These are phyloP conservation scores for Chascanopsetta lugubris DNA, from an alignment of 2,113 vertebrate genomes.

Conservation along the genomic window DNA sequence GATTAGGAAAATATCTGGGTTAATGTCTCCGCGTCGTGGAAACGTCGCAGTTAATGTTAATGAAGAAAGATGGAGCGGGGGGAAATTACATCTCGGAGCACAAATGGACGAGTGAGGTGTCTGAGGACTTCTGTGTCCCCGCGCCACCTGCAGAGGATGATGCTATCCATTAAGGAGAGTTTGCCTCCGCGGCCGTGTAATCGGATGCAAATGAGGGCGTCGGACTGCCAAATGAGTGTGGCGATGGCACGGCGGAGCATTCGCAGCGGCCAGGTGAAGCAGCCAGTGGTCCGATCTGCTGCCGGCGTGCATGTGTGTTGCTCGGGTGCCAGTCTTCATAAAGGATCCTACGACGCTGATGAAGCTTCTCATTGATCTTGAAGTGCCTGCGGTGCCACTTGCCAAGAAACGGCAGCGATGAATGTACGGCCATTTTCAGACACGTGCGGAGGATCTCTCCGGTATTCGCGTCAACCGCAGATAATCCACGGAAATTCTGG, in stretches of 20 bases:
- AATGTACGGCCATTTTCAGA: too few species aligned
- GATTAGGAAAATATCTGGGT: conserved; percentile 70
- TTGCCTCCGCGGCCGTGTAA: conserved; percentile 62
- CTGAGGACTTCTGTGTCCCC: conserved; percentile 45
- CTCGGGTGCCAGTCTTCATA: conserved; percentile 28
- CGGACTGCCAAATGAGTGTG: conserved; percentile 61
- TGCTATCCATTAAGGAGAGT: conserved; percentile 63
- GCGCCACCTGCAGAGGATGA: conserved; percentile 66
- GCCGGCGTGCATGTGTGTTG: conserved; percentile 4
- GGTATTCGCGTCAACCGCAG: too few species aligned
- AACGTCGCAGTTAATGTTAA: conserved; percentile 64
- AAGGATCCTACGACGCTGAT: conserved; percentile 17
- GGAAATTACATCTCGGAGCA: conserved; percentile 43
- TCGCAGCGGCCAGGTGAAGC: conserved; percentile 32
- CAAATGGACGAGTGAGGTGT: conserved; percentile 59
- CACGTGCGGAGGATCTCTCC: too few species aligned
- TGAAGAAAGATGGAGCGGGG: conserved; percentile 48
- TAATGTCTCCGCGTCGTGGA: conserved; percentile 65
- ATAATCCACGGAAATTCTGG: too few species aligned
- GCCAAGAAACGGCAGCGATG: conserved; percentile 14
- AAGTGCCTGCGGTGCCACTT: conserved; percentile 8
- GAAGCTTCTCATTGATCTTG: conserved; percentile 21
- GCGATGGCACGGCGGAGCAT: conserved; percentile 31
- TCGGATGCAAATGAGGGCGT: conserved; percentile 69
- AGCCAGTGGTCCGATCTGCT: conserved; percentile 19